Evolutionary conservation across 2,797 vertebrate species (phyloP).

Genomic region (Enoplosus armatus): DNA sequence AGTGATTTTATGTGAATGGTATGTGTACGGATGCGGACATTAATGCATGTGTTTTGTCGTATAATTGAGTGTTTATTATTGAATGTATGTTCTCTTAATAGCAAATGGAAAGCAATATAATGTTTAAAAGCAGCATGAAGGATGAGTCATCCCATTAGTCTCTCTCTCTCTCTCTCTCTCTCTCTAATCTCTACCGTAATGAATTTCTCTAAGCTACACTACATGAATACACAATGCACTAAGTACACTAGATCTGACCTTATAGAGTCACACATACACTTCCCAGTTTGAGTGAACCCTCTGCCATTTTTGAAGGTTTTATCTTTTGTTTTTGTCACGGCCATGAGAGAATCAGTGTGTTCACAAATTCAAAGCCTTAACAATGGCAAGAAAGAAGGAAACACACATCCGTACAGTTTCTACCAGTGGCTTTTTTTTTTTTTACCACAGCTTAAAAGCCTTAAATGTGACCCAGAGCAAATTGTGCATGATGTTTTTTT

Average conservation of each 20-base stretch:
- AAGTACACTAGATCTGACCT: conserved; percentile 11
- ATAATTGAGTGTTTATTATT: conserved; percentile 23
- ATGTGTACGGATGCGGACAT: conserved; percentile 1
- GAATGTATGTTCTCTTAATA: not conserved
- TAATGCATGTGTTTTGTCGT: not conserved
- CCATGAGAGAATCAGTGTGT: conserved; percentile 12
- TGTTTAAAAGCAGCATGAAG: conserved; percentile 23
- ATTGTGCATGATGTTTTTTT: conserved; percentile 49
- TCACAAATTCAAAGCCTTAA: conserved; percentile 23
- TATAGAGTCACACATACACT: conserved; percentile 34
- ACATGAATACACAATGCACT: conserved; percentile 51
- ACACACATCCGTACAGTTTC: conserved; percentile 35
- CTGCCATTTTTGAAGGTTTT: conserved; percentile 34
- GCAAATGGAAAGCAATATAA: conserved; percentile 25
- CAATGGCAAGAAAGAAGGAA: conserved; percentile 24
- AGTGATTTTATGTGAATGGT: conserved; percentile 1
- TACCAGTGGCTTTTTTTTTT: conserved; percentile 7
- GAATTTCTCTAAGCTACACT: conserved; percentile 42
- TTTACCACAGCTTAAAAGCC: conserved; percentile 38
- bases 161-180: conserved; percentile 8
- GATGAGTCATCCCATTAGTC: conserved; percentile 40
- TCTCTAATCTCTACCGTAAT: conserved; percentile 28
- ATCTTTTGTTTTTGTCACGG: conserved; percentile 45
- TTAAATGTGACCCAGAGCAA: conserved; percentile 61
- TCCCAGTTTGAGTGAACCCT: conserved; percentile 47